phyloP scores from a whole-genome alignment of 1,140 invertebrate genomes.

The Tenebrio molitor region DNA sequence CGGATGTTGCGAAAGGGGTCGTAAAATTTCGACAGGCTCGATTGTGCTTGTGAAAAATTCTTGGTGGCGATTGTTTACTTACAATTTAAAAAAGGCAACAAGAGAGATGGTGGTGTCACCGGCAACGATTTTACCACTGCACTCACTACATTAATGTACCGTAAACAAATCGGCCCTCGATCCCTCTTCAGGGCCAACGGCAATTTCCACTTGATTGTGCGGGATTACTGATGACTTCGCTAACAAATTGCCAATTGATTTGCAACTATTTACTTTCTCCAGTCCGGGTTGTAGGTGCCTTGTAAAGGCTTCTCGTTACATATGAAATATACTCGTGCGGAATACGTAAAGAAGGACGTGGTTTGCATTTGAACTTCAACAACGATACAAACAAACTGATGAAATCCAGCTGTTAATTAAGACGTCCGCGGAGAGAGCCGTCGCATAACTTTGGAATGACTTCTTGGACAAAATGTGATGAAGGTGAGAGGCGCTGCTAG shows the following conservation, averaged over 20 bases:
- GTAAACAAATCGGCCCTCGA: constrained; percentile 37
- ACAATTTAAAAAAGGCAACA: not conserved
- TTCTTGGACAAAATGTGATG: constrained; percentile 14
- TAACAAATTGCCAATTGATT: constrained; percentile 52
- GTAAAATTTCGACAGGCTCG: too few species aligned
- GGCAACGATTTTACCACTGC: constrained; percentile 24
- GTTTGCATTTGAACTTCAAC: not conserved
- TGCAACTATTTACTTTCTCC: constrained; percentile 47
- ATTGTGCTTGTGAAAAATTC: not conserved
- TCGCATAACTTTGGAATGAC: constrained; percentile 27
- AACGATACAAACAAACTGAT: constrained; percentile 17
- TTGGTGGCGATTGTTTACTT: not conserved
- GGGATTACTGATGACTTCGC: constrained; percentile 39
- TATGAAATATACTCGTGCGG: constrained; percentile 8
- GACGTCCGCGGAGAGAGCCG: not conserved
- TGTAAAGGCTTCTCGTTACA: constrained; percentile 20
- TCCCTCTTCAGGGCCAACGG: constrained; percentile 45
- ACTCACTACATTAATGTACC: constrained; percentile 41
- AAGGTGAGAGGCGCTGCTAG: not conserved
- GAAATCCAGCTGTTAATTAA: constrained; percentile 24
- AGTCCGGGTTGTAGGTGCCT: constrained; percentile 3
- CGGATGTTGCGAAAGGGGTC: not conserved
- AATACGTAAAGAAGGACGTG: constrained; percentile 36
- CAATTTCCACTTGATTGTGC: constrained; percentile 40
- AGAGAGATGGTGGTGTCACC: constrained; percentile 21